Percentiles rank a stretch among this genome's conserved stretches.
phyloP scores from a whole-genome alignment of 2,888 invertebrate species.

The Atrina japonica region DNA sequence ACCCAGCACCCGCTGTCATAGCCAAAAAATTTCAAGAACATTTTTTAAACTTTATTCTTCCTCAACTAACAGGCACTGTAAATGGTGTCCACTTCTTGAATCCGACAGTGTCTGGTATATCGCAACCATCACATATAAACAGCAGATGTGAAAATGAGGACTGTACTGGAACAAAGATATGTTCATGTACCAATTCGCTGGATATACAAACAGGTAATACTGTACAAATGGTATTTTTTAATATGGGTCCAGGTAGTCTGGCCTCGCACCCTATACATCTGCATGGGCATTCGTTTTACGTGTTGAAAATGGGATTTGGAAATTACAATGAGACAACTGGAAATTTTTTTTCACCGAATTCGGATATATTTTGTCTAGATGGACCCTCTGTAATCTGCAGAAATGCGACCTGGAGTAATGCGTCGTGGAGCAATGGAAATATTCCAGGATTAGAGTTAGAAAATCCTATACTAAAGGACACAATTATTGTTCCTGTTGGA shows the following conservation, averaged over 20 bases:
- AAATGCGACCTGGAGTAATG: constrained; percentile 66
- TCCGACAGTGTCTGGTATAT: constrained; percentile 59
- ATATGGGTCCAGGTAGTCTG: constrained; percentile 68
- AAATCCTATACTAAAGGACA: constrained; percentile 72
- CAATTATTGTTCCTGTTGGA: constrained; percentile 74
- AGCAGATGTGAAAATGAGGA: constrained; percentile 54
- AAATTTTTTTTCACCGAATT: constrained; percentile 28
- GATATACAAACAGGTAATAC: constrained; percentile 59
- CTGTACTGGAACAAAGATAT: constrained; percentile 56
- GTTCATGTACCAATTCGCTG: constrained; percentile 65
- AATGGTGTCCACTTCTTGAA: constrained; percentile 61
- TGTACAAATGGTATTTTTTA: constrained; percentile 69
- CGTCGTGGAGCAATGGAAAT: constrained; percentile 64
- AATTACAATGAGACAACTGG: constrained; percentile 45
- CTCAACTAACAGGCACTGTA: constrained; percentile 61
- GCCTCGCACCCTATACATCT: constrained; percentile 75
- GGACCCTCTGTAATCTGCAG: constrained; percentile 62
- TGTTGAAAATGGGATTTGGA: constrained; percentile 72
- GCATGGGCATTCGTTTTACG: constrained; percentile 76
- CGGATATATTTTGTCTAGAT: constrained; percentile 50
- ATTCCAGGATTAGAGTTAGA: constrained; percentile 64
- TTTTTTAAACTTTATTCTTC: constrained; percentile 74
- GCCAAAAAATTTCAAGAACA: constrained; percentile 58
- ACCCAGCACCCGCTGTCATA: constrained; percentile 47
- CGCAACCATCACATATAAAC: constrained; percentile 60